These are phyloP conservation scores for Orientallactaga bullata DNA, from an alignment of 2,113 vertebrate species.

Conservation along the genomic window DNA sequence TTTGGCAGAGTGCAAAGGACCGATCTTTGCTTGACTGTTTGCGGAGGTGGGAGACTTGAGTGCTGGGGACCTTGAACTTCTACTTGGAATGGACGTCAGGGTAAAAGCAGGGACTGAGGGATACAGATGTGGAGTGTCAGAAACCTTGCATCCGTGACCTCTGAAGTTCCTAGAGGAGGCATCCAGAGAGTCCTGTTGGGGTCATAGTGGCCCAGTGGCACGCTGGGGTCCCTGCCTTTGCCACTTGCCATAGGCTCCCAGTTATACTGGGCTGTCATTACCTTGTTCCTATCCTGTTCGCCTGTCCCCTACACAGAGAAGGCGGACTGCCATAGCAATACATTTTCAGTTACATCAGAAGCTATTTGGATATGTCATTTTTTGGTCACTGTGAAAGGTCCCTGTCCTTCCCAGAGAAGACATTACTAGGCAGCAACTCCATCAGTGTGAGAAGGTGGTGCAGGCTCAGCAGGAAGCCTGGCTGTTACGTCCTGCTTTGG, in stretches of 20 bases:
- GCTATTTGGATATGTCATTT: not conserved
- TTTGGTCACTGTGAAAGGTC: not conserved
- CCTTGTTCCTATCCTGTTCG: not conserved
- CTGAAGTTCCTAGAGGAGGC: not conserved
- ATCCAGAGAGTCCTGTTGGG: not conserved
- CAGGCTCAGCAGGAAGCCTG: not conserved
- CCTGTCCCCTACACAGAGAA: no score
- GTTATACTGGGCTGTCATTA: not conserved
- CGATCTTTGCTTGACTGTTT: rapidly evolving
- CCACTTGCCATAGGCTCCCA: no score
- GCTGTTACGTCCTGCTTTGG: not conserved
- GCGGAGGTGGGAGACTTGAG: not conserved
- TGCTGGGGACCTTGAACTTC: not conserved
- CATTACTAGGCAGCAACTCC: not conserved
- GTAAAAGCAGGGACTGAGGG: not conserved
- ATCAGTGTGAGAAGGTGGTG: not conserved
- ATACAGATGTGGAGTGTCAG: rapidly evolving
- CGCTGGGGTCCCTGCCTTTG: not conserved
- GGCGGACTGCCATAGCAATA: rapidly evolving
- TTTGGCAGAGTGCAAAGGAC: not conserved
- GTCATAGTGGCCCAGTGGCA: not conserved
- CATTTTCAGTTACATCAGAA: not conserved
- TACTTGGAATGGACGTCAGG: not conserved
- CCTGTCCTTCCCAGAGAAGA: not conserved
- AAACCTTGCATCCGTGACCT: not conserved